Percentiles rank a stretch among this genome's conserved stretches.
Evolutionary conservation across 2,888 invertebrate genomes (phyloP).

Genomic region (Epistrophe grossulariae): DNA sequence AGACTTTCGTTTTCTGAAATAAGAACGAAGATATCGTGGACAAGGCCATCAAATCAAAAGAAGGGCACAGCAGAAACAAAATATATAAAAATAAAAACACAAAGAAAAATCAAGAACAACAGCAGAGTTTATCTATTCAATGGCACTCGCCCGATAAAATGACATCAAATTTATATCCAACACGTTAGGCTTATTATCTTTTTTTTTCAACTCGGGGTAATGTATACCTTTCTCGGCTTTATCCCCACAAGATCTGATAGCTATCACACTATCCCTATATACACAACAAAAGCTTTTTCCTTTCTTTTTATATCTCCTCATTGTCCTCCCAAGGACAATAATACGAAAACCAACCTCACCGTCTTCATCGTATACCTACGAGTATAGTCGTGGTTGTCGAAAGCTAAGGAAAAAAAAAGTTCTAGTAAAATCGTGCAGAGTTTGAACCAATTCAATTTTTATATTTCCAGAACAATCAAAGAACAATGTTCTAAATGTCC

Average conservation of each 20-base stretch:
- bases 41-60: slow-evolving; percentile 56
- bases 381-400: background rate
- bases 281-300: slow-evolving; percentile 9
- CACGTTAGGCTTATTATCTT: slow-evolving; percentile 72
- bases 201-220: background rate
- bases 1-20: slow-evolving; percentile 22
- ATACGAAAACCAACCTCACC: background rate
- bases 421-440: slow-evolving; percentile 41
- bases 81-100: slow-evolving; percentile 23
- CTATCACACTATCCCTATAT: slow-evolving; percentile 18
- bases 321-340: slow-evolving; percentile 33
- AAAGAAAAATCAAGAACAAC: slow-evolving; percentile 42
- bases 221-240: slow-evolving; percentile 1
- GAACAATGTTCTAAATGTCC: slow-evolving; percentile 65
- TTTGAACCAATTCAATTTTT: slow-evolving; percentile 66
- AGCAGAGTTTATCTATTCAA: slow-evolving; percentile 72
- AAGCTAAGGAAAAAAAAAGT: slow-evolving; percentile 15
- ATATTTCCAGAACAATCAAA: slow-evolving; percentile 68
- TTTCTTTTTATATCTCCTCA: slow-evolving; percentile 6
- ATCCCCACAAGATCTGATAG: slow-evolving; percentile 27
- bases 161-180: slow-evolving; percentile 74
- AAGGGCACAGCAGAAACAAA: slow-evolving; percentile 7
- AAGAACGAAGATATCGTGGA: slow-evolving; percentile 41
- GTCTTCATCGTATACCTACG: background rate
- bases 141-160: slow-evolving; percentile 71